A percentile compares a stretch with the other conserved stretches of the same genome.
Conservation (phyloP, 2,113 vertebrate genomes). For the Sapajus apella region DNA sequence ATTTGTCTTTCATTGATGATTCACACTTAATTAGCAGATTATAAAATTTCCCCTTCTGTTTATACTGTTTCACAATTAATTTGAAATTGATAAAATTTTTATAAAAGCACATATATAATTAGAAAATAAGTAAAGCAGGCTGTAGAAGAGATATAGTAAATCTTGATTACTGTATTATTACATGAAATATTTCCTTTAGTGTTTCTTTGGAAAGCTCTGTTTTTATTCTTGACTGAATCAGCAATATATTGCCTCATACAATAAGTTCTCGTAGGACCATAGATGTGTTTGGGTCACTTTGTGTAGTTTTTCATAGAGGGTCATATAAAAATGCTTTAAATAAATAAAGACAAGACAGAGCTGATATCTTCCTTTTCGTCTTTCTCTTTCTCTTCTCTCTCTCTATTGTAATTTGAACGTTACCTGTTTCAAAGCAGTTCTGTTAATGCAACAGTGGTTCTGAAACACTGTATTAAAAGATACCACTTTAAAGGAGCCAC, state of each 20-base stretch:
- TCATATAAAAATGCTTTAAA: constrained; percentile 28
- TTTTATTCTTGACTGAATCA: neutral
- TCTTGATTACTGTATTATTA: neutral
- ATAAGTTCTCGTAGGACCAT: neutral
- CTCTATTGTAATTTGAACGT: constrained; percentile 26
- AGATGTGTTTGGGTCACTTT: neutral
- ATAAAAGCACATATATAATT: neutral
- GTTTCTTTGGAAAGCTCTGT: neutral
- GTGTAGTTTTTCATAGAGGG: neutral
- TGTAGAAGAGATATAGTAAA: neutral
- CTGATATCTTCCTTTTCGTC: neutral
- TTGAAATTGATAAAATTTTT: neutral
- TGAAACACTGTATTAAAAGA: constrained; percentile 60
- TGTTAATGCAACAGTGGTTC: constrained; percentile 68
- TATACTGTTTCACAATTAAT: neutral
- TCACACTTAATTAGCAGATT: constrained; percentile 25
- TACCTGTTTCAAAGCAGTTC: constrained; percentile 33
- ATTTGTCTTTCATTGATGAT: neutral
- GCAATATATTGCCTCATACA: neutral
- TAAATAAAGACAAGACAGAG: neutral
- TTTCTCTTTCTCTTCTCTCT: neutral
- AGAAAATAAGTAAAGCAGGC: neutral
- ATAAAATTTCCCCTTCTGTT: neutral
- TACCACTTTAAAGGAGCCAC: constrained; percentile 48
- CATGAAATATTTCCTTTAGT: neutral